Conservation (phyloP, 2,113 vertebrate genomes). For the Theristicus caerulescens region DNA sequence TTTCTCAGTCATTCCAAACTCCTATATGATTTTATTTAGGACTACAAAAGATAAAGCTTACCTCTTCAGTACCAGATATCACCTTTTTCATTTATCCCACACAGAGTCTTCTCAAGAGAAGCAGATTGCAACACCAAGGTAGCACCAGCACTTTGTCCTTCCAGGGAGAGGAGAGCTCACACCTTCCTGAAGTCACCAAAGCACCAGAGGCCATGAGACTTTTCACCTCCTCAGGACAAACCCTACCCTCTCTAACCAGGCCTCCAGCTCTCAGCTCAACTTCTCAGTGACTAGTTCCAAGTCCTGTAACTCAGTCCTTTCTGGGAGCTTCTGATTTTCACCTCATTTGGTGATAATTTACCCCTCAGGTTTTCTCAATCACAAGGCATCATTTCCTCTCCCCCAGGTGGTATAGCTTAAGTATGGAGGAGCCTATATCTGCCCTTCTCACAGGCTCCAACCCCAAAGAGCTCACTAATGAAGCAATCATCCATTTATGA, state of each 20-base stretch:
- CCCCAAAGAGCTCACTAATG: not conserved
- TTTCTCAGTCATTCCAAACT: not conserved
- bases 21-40: not conserved
- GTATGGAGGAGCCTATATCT: not conserved
- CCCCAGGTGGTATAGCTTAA: not conserved
- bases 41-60: not conserved
- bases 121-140: not conserved
- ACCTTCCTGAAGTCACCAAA: not conserved
- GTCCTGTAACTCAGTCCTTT: rapidly evolving
- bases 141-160: not conserved
- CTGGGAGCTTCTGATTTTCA: not conserved
- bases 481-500: not conserved
- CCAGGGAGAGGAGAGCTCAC: not conserved
- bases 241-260: not conserved
- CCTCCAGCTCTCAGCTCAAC: not conserved
- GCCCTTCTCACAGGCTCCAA: not conserved
- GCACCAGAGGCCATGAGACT: not conserved
- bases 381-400: not conserved
- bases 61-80: not conserved
- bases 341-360: not conserved
- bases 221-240: not conserved
- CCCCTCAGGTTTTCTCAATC: not conserved
- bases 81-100: not conserved
- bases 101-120: not conserved
- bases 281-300: not conserved